These are phyloP conservation scores for Andrena marginata DNA, from an alignment of 2,888 invertebrate genomes.

Conservation along the genomic window DNA sequence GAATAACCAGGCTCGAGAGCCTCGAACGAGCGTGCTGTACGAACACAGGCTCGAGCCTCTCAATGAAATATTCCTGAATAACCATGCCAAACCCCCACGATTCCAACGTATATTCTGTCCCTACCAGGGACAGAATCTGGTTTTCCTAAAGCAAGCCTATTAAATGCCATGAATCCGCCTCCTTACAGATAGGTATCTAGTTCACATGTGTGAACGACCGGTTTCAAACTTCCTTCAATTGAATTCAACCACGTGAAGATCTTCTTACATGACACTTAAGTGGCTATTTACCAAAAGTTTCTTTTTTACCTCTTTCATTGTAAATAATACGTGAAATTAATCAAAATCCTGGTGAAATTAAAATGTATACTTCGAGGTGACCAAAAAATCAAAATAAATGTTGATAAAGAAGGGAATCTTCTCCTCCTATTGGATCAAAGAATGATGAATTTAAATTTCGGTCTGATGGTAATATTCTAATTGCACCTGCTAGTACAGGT, in stretches of 20 bases:
- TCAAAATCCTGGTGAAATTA: slow-evolving; percentile 94
- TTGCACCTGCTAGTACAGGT: too few species aligned
- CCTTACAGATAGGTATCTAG: background rate
- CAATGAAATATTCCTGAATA: slow-evolving; percentile 69
- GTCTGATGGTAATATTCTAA: too few species aligned
- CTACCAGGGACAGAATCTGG: background rate
- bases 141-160: background rate
- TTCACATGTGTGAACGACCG: too few species aligned
- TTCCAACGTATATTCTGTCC: slow-evolving; percentile 32
- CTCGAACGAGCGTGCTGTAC: slow-evolving; percentile 59
- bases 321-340: slow-evolving; percentile 92
- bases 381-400: slow-evolving; percentile 84
- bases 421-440: too few species aligned
- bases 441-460: too few species aligned
- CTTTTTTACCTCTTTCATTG: slow-evolving; percentile 91
- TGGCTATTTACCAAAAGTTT: slow-evolving; percentile 88
- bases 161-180: background rate
- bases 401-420: too few species aligned
- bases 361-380: slow-evolving; percentile 94
- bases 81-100: slow-evolving; percentile 57
- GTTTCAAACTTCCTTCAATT: too few species aligned
- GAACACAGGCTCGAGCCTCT: slow-evolving; percentile 58
- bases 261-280: too few species aligned
- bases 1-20: slow-evolving; percentile 78
- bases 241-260: too few species aligned